phyloP scores from a whole-genome alignment of 2,888 invertebrate species.

The Tenthredo distinguenda region DNA sequence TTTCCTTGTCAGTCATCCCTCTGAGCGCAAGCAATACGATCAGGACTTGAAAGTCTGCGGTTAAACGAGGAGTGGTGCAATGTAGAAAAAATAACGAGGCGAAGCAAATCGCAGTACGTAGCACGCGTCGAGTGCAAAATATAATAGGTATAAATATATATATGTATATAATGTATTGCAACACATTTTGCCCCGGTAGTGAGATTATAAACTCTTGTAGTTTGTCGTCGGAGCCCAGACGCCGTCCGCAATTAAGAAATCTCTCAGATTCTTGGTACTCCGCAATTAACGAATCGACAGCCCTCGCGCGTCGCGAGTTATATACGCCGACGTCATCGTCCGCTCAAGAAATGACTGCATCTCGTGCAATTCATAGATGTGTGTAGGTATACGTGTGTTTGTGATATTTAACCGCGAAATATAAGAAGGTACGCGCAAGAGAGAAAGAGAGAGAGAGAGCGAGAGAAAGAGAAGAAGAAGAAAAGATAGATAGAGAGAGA shows the following conservation, averaged over 20 bases:
- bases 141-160: neutral
- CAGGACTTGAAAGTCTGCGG: neutral
- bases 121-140: too few species aligned
- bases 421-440: constrained; percentile 63
- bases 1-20: neutral
- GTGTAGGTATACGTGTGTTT: neutral
- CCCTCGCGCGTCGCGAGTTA: constrained; percentile 60
- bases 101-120: too few species aligned
- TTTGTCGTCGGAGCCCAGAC: constrained; percentile 35
- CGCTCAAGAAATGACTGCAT: constrained; percentile 37
- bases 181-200: neutral
- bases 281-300: constrained; percentile 76
- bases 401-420: constrained; percentile 67
- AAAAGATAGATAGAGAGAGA: constrained; percentile 52
- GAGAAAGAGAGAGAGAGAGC: constrained; percentile 45
- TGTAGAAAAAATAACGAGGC: neutral
- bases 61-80: neutral
- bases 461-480: constrained; percentile 48
- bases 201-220: neutral
- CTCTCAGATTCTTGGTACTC: constrained; percentile 74
- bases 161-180: neutral
- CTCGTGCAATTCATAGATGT: constrained; percentile 20
- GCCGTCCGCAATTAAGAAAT: constrained; percentile 72
- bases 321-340: constrained; percentile 44
- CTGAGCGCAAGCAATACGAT: neutral